Percentiles rank a stretch among this genome's conserved stretches.
Evolutionary conservation across 2,113 vertebrate species (phyloP).

Genomic region (Dipodomys stephensi): DNA sequence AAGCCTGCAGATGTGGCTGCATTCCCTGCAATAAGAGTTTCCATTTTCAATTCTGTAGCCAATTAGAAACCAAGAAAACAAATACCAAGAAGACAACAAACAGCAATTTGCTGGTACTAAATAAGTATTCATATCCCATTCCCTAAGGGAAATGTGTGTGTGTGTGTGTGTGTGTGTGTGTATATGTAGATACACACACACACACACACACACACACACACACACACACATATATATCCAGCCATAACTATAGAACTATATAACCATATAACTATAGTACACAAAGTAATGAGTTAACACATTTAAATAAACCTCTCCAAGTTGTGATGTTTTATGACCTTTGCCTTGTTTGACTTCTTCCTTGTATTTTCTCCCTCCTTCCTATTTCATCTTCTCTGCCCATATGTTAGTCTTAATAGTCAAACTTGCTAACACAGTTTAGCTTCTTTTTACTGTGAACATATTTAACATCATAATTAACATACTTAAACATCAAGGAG

Average conservation of each 20-base stretch:
- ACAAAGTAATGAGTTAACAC: background rate
- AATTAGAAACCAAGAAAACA: background rate
- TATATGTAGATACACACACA: too few species aligned
- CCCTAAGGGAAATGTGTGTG: too few species aligned
- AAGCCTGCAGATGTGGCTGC: slow-evolving; percentile 91
- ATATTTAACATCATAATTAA: slow-evolving; percentile 12
- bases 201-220: too few species aligned
- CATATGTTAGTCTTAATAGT: background rate
- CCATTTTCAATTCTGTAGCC: background rate
- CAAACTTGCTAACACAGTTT: background rate
- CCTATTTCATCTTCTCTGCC: background rate
- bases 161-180: too few species aligned
- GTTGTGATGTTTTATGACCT: background rate
- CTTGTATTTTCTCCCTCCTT: slow-evolving; percentile 10
- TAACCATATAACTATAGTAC: background rate
- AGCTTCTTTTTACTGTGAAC: slow-evolving; percentile 9
- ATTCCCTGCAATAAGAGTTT: slow-evolving; percentile 88
- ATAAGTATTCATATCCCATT: background rate
- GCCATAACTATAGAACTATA: background rate
- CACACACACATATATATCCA: too few species aligned
- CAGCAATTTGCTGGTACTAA: background rate
- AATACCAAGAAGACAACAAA: background rate
- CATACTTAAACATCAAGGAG: slow-evolving; percentile 51
- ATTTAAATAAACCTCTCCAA: background rate
- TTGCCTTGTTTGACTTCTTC: slow-evolving; percentile 17